Evolutionary conservation across 2,113 vertebrate genomes (phyloP).

Genomic region (Gallinago paraguaiae): DNA sequence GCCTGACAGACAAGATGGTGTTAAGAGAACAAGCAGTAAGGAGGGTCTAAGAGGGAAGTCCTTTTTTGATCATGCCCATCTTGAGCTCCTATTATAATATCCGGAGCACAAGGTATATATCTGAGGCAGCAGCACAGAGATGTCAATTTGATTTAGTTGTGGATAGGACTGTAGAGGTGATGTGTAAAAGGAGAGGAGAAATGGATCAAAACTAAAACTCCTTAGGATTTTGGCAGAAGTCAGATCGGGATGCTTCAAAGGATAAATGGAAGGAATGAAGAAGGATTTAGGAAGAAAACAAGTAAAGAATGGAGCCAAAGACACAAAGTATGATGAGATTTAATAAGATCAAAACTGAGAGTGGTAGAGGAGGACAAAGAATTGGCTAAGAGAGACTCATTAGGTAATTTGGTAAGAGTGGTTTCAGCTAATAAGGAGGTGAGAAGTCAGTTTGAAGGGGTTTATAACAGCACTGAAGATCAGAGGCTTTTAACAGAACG

Average conservation of each 20-base stretch:
- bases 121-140: background rate
- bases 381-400: background rate
- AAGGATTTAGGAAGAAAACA: background rate
- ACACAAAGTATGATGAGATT: background rate
- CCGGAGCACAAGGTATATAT: background rate
- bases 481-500: background rate
- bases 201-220: background rate
- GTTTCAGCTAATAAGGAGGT: background rate
- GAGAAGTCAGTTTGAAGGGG: background rate
- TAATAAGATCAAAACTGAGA: background rate
- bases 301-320: background rate
- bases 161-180: background rate
- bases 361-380: background rate
- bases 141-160: background rate
- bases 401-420: background rate
- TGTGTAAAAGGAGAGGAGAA: background rate
- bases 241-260: background rate
- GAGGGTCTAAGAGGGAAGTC: background rate
- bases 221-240: background rate
- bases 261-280: background rate
- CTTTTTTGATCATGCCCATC: background rate
- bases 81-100: background rate
- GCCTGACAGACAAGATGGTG: background rate
- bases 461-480: background rate
- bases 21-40: background rate